Evolutionary conservation across 2,113 vertebrate genomes (phyloP), one percentile per base, ranked within the genome.

Genomic region (Otis tarda): DNA sequence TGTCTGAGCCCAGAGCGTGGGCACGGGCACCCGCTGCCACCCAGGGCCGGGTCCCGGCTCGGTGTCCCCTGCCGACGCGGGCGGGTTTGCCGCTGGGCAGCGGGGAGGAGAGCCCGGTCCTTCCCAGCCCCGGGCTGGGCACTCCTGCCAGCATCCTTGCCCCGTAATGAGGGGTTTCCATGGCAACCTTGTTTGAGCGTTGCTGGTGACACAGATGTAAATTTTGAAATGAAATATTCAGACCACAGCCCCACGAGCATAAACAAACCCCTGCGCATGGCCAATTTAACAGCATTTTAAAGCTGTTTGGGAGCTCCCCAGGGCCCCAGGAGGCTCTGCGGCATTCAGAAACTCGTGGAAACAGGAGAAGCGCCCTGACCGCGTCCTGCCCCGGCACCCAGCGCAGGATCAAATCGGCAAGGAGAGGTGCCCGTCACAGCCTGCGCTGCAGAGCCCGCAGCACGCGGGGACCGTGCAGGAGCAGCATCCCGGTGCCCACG

Each of bases 161-260:
- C 85, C 73, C 37, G 89, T 88, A 97, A 97, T 93, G 94, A 97
- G 85, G 39, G 79, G 98, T 98, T 98, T 97, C 98, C 96, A 98
- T 98, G 95, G 97, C 95, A 98, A 98, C 97, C 65, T 95, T 90
- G 71, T 80, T 83, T 97, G 95, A 95, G 93, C 68, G 25, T 83
- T 70, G 75, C 90, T 76, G 61, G 86, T 89, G 95, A 97, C 94
- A 97, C 83, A 89, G 94, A 97, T 97, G 96, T 96, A 94, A 84
- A 96, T 96, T 93, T 87, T 69, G 61, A 94, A 92, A 92, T 92
- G 89, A 95, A 97, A 96, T 92, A 94, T 95, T 95, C 94, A 97
- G 93, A 76, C 95, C 85, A 87, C 47, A 83, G 87, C 33, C 91
- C 93, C 87, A 0, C 1, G 33, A 94, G 93, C 91, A 79, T 43